Percentiles rank a stretch among this genome's conserved stretches.
These are phyloP conservation scores for Mustela nigripes DNA, from an alignment of 2,113 vertebrate species.

Conservation along the genomic window DNA sequence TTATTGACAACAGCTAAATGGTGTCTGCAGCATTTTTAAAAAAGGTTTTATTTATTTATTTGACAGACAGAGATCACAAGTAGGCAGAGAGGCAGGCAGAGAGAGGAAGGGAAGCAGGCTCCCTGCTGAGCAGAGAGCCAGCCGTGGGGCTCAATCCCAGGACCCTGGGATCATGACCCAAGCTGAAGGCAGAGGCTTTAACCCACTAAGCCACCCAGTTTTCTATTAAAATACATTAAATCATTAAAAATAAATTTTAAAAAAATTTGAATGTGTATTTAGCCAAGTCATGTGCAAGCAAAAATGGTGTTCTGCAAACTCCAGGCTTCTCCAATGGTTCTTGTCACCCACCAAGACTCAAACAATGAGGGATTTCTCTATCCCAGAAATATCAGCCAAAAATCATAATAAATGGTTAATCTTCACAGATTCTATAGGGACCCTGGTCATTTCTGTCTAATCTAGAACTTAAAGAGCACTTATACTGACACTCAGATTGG, in stretches of 20 bases:
- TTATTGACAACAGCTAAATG: slow-evolving; percentile 88
- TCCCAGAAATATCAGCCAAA: neutral
- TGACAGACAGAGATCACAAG: too few species aligned
- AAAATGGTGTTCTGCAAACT: neutral
- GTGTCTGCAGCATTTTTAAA: slow-evolving; percentile 90
- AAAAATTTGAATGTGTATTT: neutral
- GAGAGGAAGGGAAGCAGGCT: too few species aligned
- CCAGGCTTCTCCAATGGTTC: neutral
- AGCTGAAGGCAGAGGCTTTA: too few species aligned
- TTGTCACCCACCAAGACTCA: neutral
- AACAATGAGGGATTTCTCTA: neutral
- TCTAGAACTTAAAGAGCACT: neutral
- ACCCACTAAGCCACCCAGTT: slow-evolving; percentile 75
- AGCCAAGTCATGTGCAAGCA: neutral
- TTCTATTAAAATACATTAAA: slow-evolving; percentile 94
- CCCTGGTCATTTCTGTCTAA: neutral
- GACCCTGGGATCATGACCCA: too few species aligned
- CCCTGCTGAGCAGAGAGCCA: too few species aligned
- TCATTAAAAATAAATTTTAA: neutral
- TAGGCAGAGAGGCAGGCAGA: too few species aligned
- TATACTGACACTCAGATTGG: neutral
- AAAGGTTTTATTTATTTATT: too few species aligned
- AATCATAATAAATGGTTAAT: neutral
- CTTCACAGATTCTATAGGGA: neutral
- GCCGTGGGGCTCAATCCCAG: too few species aligned